Conservation (phyloP, 2,113 vertebrate species). For the Otocyon megalotis region DNA sequence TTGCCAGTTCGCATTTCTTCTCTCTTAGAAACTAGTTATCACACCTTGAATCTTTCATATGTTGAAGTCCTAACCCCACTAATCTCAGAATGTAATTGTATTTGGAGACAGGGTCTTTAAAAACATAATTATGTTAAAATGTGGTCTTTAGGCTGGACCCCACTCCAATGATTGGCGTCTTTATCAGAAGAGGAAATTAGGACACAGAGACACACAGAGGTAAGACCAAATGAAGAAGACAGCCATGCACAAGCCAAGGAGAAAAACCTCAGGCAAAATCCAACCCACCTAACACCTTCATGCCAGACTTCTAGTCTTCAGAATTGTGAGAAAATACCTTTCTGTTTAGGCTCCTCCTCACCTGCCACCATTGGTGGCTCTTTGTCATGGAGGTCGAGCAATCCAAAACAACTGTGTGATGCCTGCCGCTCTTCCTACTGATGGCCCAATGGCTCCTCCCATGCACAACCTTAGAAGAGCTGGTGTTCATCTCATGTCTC, state of each 20-base stretch:
- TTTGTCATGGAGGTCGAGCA: background rate
- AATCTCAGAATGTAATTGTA: background rate
- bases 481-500: background rate
- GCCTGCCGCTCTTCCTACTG: fast-evolving
- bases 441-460: too few relatives aligned
- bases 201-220: background rate
- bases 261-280: background rate
- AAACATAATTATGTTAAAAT: background rate
- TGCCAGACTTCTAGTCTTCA: background rate
- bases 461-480: background rate
- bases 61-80: background rate
- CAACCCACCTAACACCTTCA: background rate
- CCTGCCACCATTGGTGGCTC: background rate
- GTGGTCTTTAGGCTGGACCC: background rate
- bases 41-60: background rate
- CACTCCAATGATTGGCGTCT: too few relatives aligned
- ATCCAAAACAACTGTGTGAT: background rate
- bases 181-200: background rate
- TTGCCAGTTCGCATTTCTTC: background rate
- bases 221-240: background rate
- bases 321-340: background rate
- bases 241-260: background rate
- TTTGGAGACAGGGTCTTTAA: background rate
- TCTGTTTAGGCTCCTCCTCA: background rate
- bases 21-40: background rate